Percentiles rank a stretch among this genome's conserved stretches.
These are phyloP conservation scores for Polyergus mexicanus DNA, from an alignment of 1,140 invertebrate species.

Conservation along the genomic window DNA sequence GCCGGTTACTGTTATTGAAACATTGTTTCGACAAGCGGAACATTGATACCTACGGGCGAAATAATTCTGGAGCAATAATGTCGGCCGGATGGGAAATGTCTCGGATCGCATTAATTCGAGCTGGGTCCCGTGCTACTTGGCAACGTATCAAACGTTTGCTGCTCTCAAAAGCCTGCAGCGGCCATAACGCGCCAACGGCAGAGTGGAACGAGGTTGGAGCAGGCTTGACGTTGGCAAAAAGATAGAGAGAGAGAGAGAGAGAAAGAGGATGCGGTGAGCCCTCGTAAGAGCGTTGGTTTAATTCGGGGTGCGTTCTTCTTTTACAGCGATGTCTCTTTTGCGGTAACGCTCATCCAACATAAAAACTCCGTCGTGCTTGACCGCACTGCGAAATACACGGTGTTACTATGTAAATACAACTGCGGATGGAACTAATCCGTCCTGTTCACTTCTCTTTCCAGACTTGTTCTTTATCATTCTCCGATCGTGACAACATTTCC, in stretches of 20 bases:
- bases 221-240: neutral
- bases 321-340: slow-evolving; percentile 13
- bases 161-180: slow-evolving; percentile 48
- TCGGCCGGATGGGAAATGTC: slow-evolving; percentile 57
- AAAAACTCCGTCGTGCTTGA: slow-evolving; percentile 26
- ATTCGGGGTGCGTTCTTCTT: slow-evolving; percentile 41
- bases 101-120: slow-evolving; percentile 61
- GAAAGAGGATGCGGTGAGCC: neutral
- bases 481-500: neutral
- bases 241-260: neutral
- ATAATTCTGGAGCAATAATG: slow-evolving; percentile 59
- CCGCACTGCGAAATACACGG: slow-evolving; percentile 1
- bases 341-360: slow-evolving; percentile 10
- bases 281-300: slow-evolving; percentile 38
- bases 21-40: slow-evolving; percentile 14
- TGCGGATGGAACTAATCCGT: slow-evolving; percentile 10
- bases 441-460: neutral
- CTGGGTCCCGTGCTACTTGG: slow-evolving; percentile 74
- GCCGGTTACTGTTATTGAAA: slow-evolving; percentile 10
- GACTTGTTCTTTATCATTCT: neutral
- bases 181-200: slow-evolving; percentile 26
- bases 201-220: neutral
- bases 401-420: slow-evolving; percentile 26
- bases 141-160: slow-evolving; percentile 70
- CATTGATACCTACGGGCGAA: neutral